phyloP scores from a whole-genome alignment of 2,113 vertebrate species.

The human region DNA sequence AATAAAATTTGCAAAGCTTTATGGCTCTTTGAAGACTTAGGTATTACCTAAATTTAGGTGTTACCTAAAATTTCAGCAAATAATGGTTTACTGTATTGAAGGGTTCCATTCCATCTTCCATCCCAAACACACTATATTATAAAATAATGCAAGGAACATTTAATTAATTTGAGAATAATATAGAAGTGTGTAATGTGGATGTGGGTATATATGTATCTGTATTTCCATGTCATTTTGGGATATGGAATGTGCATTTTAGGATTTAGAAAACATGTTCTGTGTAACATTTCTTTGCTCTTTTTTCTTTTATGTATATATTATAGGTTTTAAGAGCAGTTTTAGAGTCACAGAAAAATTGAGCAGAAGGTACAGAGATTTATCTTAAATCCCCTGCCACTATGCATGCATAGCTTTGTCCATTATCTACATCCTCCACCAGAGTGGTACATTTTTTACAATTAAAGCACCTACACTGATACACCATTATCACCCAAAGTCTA shows the following conservation, averaged over 20 bases:
- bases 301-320: neutral
- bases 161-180: neutral
- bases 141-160: neutral
- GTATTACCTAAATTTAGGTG: neutral
- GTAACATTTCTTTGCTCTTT: neutral
- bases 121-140: neutral
- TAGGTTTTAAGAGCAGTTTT: neutral
- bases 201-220: neutral
- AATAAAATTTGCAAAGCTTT: conserved; percentile 33
- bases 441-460: neutral
- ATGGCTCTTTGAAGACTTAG: conserved; percentile 9
- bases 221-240: neutral
- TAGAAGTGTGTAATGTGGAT: neutral
- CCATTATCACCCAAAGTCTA: neutral
- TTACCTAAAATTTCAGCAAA: conserved; percentile 23
- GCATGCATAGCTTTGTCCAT: neutral
- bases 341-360: neutral
- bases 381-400: neutral
- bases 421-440: no score
- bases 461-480: neutral
- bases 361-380: neutral
- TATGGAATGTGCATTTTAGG: neutral
- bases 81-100: neutral
- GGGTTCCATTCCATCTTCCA: neutral
- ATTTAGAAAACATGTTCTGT: neutral